These are phyloP conservation scores for Takifugu bimaculatus DNA, from an alignment of 2,113 vertebrate species.

Conservation along the genomic window DNA sequence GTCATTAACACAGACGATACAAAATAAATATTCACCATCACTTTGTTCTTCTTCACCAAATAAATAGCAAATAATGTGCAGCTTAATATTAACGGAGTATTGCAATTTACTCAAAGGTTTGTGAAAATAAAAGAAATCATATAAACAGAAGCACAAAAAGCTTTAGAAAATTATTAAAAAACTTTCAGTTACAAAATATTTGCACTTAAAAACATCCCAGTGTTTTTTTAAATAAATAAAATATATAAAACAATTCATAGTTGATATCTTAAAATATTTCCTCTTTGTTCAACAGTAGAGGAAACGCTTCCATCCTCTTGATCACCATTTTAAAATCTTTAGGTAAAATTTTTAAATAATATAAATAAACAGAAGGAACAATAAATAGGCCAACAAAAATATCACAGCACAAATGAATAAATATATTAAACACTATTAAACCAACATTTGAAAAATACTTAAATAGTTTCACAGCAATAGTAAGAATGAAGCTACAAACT, in stretches of 20 bases:
- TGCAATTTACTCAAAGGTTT: slow-evolving; percentile 82
- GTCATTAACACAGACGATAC: slow-evolving; percentile 84
- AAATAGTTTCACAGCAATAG: slow-evolving; percentile 83
- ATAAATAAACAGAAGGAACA: slow-evolving; percentile 86
- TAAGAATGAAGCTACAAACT: slow-evolving; percentile 88
- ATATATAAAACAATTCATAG: slow-evolving; percentile 93
- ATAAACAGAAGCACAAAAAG: slow-evolving; percentile 66
- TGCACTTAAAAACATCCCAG: slow-evolving; percentile 92
- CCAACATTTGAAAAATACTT: slow-evolving; percentile 72
- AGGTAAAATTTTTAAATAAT: slow-evolving; percentile 67
- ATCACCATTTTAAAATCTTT: slow-evolving; percentile 66
- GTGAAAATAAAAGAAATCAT: slow-evolving; percentile 76
- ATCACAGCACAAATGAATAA: slow-evolving; percentile 86
- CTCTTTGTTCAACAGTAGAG: slow-evolving; percentile 69
- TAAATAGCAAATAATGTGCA: slow-evolving; percentile 85
- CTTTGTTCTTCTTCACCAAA: slow-evolving; percentile 88
- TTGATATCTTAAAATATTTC: slow-evolving; percentile 80
- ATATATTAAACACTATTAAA: slow-evolving; percentile 41
- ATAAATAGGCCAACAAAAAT: slow-evolving; percentile 88
- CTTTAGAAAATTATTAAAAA: slow-evolving; percentile 92
- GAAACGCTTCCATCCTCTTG: slow-evolving; percentile 62
- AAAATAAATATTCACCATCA: slow-evolving; percentile 93
- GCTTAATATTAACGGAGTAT: slow-evolving; percentile 74
- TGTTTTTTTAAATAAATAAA: slow-evolving; percentile 98
- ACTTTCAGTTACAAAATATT: slow-evolving; percentile 97